These are phyloP conservation scores for Noctua comes DNA, from an alignment of 2,888 invertebrate genomes.

Conservation along the genomic window DNA sequence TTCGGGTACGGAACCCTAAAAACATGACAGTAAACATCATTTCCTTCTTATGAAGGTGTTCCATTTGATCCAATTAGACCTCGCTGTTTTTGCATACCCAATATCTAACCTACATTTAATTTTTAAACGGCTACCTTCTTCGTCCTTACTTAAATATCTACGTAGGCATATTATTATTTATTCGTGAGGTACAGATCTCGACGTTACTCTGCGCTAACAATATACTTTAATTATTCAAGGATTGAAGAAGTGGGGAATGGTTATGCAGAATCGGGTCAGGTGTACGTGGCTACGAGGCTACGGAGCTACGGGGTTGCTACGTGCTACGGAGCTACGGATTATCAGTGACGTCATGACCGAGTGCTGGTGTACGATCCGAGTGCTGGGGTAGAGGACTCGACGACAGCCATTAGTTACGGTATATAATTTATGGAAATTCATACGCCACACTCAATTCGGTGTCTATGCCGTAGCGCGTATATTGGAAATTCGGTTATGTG, in stretches of 20 bases:
- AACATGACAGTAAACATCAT: not conserved
- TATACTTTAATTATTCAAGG: constrained; percentile 66
- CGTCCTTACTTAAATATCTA: constrained; percentile 54
- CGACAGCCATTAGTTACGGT: constrained; percentile 27
- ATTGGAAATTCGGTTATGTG: constrained; percentile 23
- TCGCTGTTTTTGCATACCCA: constrained; percentile 13
- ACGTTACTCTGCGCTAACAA: constrained; percentile 66
- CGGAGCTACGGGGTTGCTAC: constrained; percentile 45
- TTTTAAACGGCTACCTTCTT: constrained; percentile 49
- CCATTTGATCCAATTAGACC: constrained; percentile 20
- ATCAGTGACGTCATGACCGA: constrained; percentile 48
- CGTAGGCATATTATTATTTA: constrained; percentile 58
- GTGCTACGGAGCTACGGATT: constrained; percentile 45
- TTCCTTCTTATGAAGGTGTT: constrained; percentile 2
- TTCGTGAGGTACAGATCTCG: constrained; percentile 56
- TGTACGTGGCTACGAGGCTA: constrained; percentile 23
- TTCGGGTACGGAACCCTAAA: too few species aligned
- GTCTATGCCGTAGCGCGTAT: constrained; percentile 7
- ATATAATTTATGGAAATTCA: constrained; percentile 51
- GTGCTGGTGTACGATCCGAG: constrained; percentile 41
- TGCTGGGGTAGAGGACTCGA: constrained; percentile 12
- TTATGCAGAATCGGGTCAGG: constrained; percentile 65
- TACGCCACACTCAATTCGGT: constrained; percentile 22
- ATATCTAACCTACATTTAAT: constrained; percentile 34
- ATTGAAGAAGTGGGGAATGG: constrained; percentile 61